These are phyloP conservation scores for Phenganax marumi DNA, from an alignment of 92 coral and sea anemone species.

Conservation along the genomic window DNA sequence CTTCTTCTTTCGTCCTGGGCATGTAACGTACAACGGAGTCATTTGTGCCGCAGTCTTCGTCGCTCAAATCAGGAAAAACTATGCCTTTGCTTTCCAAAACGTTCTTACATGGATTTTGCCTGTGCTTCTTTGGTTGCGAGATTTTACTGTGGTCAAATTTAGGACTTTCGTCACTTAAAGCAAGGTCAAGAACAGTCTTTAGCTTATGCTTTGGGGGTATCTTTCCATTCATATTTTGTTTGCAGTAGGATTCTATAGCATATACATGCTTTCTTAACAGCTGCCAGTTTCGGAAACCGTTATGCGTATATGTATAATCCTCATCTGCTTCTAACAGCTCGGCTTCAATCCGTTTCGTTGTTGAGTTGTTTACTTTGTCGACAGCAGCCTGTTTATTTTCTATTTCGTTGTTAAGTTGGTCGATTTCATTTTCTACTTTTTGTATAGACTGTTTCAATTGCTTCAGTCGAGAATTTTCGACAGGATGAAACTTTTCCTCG, in stretches of 20 bases:
- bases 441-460: constrained; percentile 38
- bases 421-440: constrained; percentile 22
- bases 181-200: constrained; percentile 11
- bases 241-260: constrained; percentile 35
- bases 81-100: constrained; percentile 29
- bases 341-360: constrained; percentile 32
- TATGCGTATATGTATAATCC: neutral
- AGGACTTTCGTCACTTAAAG: constrained; percentile 7
- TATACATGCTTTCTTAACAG: constrained; percentile 34
- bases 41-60: neutral
- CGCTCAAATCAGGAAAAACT: constrained; percentile 12
- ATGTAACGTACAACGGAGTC: constrained; percentile 11
- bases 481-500: constrained; percentile 34
- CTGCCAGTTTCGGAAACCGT: constrained; percentile 26
- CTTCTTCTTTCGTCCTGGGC: constrained; percentile 36
- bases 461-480: constrained; percentile 5
- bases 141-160: neutral
- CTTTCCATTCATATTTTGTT: constrained; percentile 31
- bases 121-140: constrained; percentile 29
- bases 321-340: constrained; percentile 34
- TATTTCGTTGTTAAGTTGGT: constrained; percentile 6
- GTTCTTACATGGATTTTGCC: constrained; percentile 36
- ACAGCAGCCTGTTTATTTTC: constrained; percentile 28
- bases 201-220: constrained; percentile 15
- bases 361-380: constrained; percentile 22